A percentile compares a stretch with the other conserved stretches of the same genome.
Evolutionary conservation across 2,797 vertebrate genomes (phyloP).

Genomic region (Anguilla pacifica): DNA sequence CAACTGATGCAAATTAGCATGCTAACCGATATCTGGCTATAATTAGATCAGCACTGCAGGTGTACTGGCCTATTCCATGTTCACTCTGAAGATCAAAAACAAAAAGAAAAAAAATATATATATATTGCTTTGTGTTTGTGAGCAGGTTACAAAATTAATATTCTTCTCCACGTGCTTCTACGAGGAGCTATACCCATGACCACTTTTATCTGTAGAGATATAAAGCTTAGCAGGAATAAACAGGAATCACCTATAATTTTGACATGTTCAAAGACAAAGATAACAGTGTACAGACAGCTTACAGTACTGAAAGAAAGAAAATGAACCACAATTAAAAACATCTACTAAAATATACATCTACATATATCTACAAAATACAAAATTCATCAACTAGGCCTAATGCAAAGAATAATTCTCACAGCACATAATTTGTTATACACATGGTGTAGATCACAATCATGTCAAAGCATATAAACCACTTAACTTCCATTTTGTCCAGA

Average conservation of each 20-base stretch:
- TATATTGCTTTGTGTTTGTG: background rate
- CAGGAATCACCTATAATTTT: background rate
- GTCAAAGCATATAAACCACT: background rate
- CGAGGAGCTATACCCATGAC: background rate
- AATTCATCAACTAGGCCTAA: too few species aligned
- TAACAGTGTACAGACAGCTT: too few species aligned
- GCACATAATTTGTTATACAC: too few species aligned
- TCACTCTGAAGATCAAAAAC: too few species aligned
- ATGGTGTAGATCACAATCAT: too few species aligned
- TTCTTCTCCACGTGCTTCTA: background rate
- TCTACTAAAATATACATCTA: too few species aligned
- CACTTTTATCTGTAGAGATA: background rate
- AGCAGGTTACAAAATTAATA: background rate
- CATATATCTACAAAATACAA: too few species aligned
- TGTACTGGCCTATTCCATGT: background rate
- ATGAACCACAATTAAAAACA: too few species aligned
- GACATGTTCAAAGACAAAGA: too few species aligned
- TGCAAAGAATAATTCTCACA: too few species aligned
- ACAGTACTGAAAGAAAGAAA: too few species aligned
- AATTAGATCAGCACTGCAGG: conserved; percentile 21
- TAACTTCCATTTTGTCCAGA: background rate
- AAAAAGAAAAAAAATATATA: too few species aligned
- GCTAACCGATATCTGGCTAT: conserved; percentile 10
- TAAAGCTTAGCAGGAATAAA: background rate
- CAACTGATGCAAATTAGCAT: conserved; percentile 12